A percentile compares a stretch with the other conserved stretches of the same genome.
Conservation (phyloP, 2,113 vertebrate species). For the Rallus limicola region DNA sequence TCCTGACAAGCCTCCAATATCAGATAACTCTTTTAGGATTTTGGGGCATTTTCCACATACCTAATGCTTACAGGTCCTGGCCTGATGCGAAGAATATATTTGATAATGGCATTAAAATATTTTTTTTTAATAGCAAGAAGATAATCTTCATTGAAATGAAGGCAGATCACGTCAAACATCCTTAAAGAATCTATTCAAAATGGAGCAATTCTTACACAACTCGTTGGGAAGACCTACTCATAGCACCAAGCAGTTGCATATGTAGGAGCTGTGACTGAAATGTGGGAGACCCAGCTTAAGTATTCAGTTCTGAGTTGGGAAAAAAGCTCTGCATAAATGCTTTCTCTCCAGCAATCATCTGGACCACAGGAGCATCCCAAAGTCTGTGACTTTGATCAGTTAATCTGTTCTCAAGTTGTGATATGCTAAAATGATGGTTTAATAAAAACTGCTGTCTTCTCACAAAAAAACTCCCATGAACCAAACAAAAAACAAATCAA, state of each 20-base stretch:
- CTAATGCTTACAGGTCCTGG: not conserved
- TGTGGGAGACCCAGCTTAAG: not conserved
- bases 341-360: not conserved
- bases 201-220: not conserved
- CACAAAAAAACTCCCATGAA: not conserved
- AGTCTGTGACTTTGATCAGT: not conserved
- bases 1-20: not conserved
- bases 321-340: not conserved
- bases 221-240: not conserved
- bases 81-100: not conserved
- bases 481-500: not conserved
- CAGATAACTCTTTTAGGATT: not conserved
- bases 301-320: not conserved
- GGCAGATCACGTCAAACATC: not conserved
- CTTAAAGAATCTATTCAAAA: not conserved
- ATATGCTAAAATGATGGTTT: not conserved
- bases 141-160: not conserved
- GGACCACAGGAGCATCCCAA: not conserved
- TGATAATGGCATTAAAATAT: not conserved
- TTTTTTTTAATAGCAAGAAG: not conserved
- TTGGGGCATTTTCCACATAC: not conserved
- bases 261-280: not conserved
- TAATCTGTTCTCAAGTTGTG: not conserved
- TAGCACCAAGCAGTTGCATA: accelerated
- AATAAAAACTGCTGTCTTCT: not conserved